A percentile compares a stretch with the other conserved stretches of the same genome.
Conservation (phyloP, 2,113 vertebrate genomes). For the Piprites chloris region DNA sequence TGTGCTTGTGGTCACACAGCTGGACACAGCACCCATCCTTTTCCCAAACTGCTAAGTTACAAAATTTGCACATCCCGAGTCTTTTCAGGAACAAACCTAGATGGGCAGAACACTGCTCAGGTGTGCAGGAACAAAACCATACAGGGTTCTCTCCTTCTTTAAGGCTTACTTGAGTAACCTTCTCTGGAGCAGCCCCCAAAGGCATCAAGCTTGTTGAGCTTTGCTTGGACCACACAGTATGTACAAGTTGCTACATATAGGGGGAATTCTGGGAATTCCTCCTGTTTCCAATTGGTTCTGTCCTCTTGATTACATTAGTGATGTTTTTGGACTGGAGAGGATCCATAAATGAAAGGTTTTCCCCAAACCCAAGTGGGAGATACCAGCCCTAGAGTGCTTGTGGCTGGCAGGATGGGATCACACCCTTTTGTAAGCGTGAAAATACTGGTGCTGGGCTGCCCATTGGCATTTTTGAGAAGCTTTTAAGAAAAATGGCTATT, state of each 20-base stretch:
- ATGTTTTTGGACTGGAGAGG: background rate
- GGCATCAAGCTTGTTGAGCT: background rate
- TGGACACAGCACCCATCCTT: background rate
- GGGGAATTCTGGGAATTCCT: background rate
- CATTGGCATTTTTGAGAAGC: background rate
- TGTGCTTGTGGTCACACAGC: fast-evolving
- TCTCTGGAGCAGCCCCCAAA: background rate
- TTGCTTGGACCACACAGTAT: background rate
- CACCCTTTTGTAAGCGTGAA: background rate
- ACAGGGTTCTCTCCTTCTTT: background rate
- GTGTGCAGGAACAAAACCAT: background rate
- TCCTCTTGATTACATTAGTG: no score
- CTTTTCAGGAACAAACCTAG: background rate
- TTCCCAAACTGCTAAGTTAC: background rate
- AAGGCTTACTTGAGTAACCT: background rate
- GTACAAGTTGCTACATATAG: fast-evolving
- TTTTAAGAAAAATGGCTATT: background rate
- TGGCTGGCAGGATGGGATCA: background rate
- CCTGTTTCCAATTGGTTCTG: background rate
- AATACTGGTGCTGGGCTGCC: background rate
- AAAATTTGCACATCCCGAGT: background rate
- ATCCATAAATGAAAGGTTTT: background rate
- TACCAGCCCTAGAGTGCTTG: fast-evolving
- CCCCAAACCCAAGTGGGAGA: background rate
- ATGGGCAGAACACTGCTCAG: background rate